Percentiles rank a stretch among this genome's conserved stretches.
These are phyloP conservation scores for Galago senegalensis DNA, from an alignment of 2,797 vertebrate species.

Conservation along the genomic window DNA sequence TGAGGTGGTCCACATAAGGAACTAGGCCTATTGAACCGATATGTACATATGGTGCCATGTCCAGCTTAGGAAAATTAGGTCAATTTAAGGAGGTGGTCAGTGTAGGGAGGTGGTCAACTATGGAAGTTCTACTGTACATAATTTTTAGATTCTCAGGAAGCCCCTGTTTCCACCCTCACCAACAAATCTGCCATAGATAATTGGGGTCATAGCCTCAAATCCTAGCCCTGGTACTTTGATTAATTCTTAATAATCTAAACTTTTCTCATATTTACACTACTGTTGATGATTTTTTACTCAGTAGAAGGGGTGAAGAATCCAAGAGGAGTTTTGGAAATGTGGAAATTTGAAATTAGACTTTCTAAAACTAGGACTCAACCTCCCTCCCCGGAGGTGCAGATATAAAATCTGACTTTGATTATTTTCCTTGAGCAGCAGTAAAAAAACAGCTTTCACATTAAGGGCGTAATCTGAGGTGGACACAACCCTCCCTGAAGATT, in stretches of 20 bases:
- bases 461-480: neutral
- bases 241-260: neutral
- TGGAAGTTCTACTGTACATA: too few relatives aligned
- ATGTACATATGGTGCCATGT: too few relatives aligned
- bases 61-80: too few relatives aligned
- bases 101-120: too few relatives aligned
- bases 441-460: neutral
- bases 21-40: too few relatives aligned
- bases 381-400: neutral
- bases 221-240: neutral
- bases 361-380: neutral
- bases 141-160: constrained; percentile 16
- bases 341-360: neutral
- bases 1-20: too few relatives aligned
- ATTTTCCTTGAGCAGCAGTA: neutral
- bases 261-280: neutral
- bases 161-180: neutral
- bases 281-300: neutral
- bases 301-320: neutral
- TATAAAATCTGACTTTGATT: neutral
- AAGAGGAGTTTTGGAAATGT: neutral
- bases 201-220: neutral
- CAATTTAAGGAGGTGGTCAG: too few relatives aligned
- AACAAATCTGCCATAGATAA: neutral
- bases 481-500: neutral